These are phyloP conservation scores for Isotomurus palustris DNA, from an alignment of 2,888 invertebrate species.

Conservation along the genomic window DNA sequence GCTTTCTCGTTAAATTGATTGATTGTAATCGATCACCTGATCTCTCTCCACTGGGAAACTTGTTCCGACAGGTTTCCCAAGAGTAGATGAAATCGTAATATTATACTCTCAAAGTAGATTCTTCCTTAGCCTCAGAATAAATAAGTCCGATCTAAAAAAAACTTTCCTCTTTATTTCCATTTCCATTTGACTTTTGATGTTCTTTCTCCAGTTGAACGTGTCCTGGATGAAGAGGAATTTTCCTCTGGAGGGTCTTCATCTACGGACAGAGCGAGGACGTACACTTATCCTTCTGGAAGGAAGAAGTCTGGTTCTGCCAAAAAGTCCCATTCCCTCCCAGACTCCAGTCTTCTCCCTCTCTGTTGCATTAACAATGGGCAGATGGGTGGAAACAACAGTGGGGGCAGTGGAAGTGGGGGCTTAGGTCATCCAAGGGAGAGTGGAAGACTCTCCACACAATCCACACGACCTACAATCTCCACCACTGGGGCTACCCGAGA, in stretches of 20 bases:
- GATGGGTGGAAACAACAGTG: constrained; percentile 3
- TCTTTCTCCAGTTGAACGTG: constrained; percentile 24
- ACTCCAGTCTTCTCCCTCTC: constrained; percentile 36
- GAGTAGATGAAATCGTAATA: too few relatives aligned
- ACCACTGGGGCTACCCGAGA: constrained; percentile 1
- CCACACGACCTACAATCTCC: too few relatives aligned
- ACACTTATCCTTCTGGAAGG: constrained; percentile 11
- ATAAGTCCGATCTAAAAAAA: too few relatives aligned
- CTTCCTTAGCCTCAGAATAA: too few relatives aligned
- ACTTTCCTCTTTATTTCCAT: too few relatives aligned
- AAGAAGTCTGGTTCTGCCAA: constrained; percentile 24
- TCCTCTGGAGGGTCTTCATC: constrained; percentile 21
- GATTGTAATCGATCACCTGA: too few relatives aligned
- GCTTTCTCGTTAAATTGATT: too few relatives aligned
- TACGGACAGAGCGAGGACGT: constrained; percentile 15
- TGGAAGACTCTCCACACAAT: constrained; percentile 21
- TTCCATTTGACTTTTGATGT: too few relatives aligned
- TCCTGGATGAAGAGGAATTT: constrained; percentile 21
- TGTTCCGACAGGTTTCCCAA: too few relatives aligned
- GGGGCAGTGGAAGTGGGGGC: constrained; percentile 13
- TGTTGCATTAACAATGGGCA: constrained; percentile 34
- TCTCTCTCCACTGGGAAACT: too few relatives aligned
- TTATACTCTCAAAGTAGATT: too few relatives aligned
- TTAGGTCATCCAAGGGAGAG: constrained; percentile 19
- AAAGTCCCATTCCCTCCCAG: constrained; percentile 43